phyloP scores from a whole-genome alignment of 2,797 vertebrate genomes.

The Halcyon chelicuti region DNA sequence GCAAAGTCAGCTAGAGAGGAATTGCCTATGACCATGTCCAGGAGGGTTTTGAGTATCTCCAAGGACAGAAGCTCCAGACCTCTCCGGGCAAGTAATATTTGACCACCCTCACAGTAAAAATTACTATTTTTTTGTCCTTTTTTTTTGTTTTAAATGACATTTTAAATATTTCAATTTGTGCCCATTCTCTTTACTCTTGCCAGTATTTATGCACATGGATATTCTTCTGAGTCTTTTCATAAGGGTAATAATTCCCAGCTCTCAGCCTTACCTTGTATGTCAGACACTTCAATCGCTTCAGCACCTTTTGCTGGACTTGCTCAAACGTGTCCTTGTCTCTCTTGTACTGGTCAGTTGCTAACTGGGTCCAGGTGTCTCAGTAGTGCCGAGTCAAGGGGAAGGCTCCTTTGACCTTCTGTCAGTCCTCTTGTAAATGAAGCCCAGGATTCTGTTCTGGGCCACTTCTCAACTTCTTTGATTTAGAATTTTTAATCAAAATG shows the following conservation, averaged over 20 bases:
- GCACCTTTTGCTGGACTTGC: neutral
- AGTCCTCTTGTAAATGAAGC: neutral
- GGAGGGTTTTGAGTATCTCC: neutral
- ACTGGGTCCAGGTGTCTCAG: neutral
- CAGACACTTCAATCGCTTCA: neutral
- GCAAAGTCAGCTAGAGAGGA: neutral
- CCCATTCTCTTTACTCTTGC: neutral
- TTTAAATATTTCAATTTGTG: neutral
- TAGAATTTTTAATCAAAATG: neutral
- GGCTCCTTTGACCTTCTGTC: neutral
- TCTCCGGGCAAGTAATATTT: neutral
- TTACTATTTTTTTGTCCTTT: fast-evolving
- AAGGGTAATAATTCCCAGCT: neutral
- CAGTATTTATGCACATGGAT: fast-evolving
- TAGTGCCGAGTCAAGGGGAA: neutral
- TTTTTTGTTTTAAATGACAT: neutral
- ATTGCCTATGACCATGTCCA: neutral
- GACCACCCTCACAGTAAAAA: neutral
- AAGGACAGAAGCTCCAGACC: neutral
- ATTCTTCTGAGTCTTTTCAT: neutral
- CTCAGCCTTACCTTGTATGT: neutral
- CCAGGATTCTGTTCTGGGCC: fast-evolving
- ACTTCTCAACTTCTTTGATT: neutral
- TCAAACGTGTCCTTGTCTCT: neutral
- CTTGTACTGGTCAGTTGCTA: neutral